Evolutionary conservation across 2,888 invertebrate species (phyloP).

Genomic region (Subacronicta megacephala): DNA sequence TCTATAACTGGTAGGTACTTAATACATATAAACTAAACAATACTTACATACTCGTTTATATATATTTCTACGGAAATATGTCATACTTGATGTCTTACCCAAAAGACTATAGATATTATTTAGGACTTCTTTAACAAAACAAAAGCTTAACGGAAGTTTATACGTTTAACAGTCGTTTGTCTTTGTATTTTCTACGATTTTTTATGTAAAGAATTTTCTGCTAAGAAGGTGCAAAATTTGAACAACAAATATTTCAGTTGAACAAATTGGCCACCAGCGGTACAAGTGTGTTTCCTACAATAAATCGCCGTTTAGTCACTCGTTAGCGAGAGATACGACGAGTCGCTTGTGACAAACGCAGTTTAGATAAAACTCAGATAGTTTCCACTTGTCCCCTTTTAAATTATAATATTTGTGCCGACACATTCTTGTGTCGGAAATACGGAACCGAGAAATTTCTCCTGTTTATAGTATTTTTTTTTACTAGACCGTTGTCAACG

Average conservation of each 20-base stretch:
- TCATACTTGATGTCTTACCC: no score
- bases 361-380: conserved; percentile 49
- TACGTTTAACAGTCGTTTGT: no score
- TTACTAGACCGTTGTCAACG: background rate
- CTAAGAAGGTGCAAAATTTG: background rate
- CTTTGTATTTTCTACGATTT: background rate
- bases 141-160: background rate
- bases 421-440: conserved; percentile 22
- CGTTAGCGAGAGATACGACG: conserved; percentile 51
- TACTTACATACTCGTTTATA: no score
- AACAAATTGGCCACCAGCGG: conserved; percentile 42
- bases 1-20: no score
- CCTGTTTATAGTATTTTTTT: background rate
- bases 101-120: no score
- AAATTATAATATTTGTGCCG: conserved; percentile 40
- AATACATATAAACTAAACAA: no score
- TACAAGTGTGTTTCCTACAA: conserved; percentile 35
- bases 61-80: no score
- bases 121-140: no score
- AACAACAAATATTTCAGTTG: conserved; percentile 12
- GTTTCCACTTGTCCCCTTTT: conserved; percentile 27
- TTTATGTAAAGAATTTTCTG: background rate
- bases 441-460: conserved; percentile 18
- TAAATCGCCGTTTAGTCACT: conserved; percentile 47
- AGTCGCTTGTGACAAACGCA: conserved; percentile 40